These are phyloP conservation scores for Pristionchus maxplancki DNA, from an alignment of 2,888 invertebrate genomes.

Conservation along the genomic window DNA sequence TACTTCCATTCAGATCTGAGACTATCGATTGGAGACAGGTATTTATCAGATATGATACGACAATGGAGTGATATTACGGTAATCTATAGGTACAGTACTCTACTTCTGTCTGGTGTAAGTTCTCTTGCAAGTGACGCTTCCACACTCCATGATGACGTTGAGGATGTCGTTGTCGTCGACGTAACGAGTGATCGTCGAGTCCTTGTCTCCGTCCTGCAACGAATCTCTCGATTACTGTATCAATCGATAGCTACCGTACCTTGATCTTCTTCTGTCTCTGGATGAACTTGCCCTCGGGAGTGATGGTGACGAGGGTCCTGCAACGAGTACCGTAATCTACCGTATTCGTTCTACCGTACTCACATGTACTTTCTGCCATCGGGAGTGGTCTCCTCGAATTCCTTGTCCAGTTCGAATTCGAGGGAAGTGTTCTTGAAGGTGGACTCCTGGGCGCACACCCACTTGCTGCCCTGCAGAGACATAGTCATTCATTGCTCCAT, in stretches of 20 bases:
- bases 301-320: conserved; percentile 57
- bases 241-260: conserved; percentile 47
- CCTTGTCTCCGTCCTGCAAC: conserved; percentile 59
- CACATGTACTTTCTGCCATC: conserved; percentile 66
- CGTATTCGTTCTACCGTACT: conserved; percentile 17
- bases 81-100: not conserved
- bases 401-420: conserved; percentile 59
- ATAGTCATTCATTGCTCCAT: not conserved
- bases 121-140: conserved; percentile 60
- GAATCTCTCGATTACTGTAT: not conserved
- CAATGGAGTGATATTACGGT: not conserved
- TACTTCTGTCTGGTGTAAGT: conserved; percentile 61
- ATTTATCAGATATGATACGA: conserved; percentile 39
- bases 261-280: conserved; percentile 66
- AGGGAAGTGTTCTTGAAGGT: conserved; percentile 69
- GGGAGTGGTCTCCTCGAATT: conserved; percentile 69
- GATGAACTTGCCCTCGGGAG: conserved; percentile 62
- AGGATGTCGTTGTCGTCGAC: conserved; percentile 63
- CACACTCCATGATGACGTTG: conserved; percentile 59
- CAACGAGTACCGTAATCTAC: not conserved
- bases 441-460: conserved; percentile 62
- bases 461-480: conserved; percentile 58
- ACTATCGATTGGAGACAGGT: not conserved
- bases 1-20: not conserved
- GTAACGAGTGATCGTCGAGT: conserved; percentile 62